phyloP scores from a whole-genome alignment of 2,888 invertebrate genomes.

The Cantharis lateralis region DNA sequence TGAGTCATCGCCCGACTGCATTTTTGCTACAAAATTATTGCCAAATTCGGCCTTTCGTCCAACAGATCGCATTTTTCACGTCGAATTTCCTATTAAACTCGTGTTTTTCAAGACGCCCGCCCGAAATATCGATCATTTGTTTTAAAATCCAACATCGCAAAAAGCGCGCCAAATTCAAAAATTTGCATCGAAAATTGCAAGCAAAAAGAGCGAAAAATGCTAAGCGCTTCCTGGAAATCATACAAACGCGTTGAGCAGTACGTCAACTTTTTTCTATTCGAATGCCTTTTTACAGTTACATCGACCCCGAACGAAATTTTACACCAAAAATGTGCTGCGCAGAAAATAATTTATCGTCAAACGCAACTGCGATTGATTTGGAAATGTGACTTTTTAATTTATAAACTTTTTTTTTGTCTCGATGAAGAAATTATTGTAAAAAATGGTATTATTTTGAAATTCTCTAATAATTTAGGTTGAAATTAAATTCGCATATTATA shows the following conservation, averaged over 20 bases:
- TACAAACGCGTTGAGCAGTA: neutral
- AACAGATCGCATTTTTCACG: neutral
- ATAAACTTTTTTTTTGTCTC: neutral
- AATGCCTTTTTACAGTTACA: neutral
- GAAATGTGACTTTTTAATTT: neutral
- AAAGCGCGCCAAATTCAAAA: neutral
- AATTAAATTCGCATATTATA: neutral
- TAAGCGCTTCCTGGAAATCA: neutral
- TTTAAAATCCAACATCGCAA: neutral
- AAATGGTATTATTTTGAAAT: neutral
- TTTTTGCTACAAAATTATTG: neutral
- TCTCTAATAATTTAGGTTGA: neutral
- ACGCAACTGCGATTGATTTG: neutral
- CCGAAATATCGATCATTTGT: neutral
- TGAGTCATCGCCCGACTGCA: neutral
- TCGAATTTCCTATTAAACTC: neutral
- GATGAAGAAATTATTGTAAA: neutral
- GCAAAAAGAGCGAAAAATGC: too few relatives aligned
- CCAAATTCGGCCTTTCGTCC: neutral
- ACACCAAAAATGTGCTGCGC: neutral
- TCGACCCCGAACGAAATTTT: neutral
- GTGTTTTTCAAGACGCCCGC: neutral
- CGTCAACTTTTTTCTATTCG: too few relatives aligned
- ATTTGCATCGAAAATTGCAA: neutral
- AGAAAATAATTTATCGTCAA: neutral